Evolutionary conservation across 37 sponge, comb jelly and placozoan species (phyloP).

Genomic region (Haliclona indistincta): DNA sequence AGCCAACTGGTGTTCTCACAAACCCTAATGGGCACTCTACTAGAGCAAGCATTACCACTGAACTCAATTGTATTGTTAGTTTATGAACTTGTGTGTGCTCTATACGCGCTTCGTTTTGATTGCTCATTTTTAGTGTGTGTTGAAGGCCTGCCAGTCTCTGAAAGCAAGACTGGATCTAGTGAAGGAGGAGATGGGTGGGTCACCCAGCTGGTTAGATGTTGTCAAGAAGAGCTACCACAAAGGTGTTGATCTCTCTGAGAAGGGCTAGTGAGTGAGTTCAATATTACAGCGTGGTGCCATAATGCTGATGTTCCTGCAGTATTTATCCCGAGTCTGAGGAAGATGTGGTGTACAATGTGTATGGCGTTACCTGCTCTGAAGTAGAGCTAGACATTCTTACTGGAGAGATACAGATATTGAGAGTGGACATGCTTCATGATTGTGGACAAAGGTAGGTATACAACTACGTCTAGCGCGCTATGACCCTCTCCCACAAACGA

Average conservation of each 20-base stretch:
- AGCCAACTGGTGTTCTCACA: slow-evolving; percentile 54
- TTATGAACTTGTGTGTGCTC: neutral
- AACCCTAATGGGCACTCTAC: slow-evolving; percentile 69
- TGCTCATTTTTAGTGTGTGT: slow-evolving; percentile 49
- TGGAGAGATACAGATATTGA: slow-evolving; percentile 59
- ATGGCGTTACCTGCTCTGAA: slow-evolving; percentile 66
- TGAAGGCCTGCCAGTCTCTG: slow-evolving; percentile 61
- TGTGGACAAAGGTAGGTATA: slow-evolving; percentile 89
- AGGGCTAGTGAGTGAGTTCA: slow-evolving; percentile 27
- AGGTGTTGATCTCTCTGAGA: slow-evolving; percentile 33
- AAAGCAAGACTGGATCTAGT: slow-evolving; percentile 57
- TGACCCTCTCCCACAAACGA: too few relatives aligned
- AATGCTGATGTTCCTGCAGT: slow-evolving; percentile 20
- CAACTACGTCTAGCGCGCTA: too few relatives aligned
- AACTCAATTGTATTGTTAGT: slow-evolving; percentile 29
- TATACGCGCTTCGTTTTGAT: too few relatives aligned
- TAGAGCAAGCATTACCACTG: slow-evolving; percentile 70
- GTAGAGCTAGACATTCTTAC: slow-evolving; percentile 82
- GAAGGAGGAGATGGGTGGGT: slow-evolving; percentile 10
- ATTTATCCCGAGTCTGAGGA: slow-evolving; percentile 20
- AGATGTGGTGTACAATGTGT: slow-evolving; percentile 48
- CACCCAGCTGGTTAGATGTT: slow-evolving; percentile 43
- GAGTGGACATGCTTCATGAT: slow-evolving; percentile 84
- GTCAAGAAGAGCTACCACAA: slow-evolving; percentile 16
- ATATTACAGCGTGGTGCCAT: too few relatives aligned